These are phyloP conservation scores for Drosophila albomicans DNA, from an alignment of 1,140 invertebrate genomes.

Conservation along the genomic window DNA sequence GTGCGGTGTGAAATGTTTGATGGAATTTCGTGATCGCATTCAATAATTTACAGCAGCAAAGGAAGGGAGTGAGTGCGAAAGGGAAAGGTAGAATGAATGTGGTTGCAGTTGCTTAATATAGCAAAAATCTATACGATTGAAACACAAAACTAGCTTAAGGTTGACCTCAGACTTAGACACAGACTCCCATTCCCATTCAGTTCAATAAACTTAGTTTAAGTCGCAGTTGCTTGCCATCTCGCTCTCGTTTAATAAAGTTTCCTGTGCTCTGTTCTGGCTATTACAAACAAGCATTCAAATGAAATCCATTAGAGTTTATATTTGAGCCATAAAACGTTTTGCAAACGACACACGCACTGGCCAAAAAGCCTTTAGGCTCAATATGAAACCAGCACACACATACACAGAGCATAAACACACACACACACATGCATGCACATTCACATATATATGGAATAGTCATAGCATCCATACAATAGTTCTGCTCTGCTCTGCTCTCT, in stretches of 20 bases:
- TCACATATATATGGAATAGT: not conserved
- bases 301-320: conserved; percentile 81
- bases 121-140: not conserved
- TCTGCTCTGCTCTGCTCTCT: conserved; percentile 13
- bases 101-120: not conserved
- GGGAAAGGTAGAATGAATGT: not conserved
- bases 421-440: not conserved
- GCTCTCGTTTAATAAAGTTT: not conserved
- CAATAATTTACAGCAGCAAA: conserved; percentile 11
- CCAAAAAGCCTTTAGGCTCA: conserved; percentile 59
- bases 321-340: conserved; percentile 72
- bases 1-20: not conserved
- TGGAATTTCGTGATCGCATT: conserved; percentile 49
- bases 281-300: conserved; percentile 79
- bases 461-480: not conserved
- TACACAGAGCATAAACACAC: not conserved
- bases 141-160: not conserved
- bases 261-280: conserved; percentile 39
- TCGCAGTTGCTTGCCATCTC: not conserved
- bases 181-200: not conserved
- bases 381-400: conserved; percentile 54
- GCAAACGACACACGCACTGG: conserved; percentile 31
- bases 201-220: not conserved
- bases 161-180: not conserved
- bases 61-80: not conserved